These are phyloP conservation scores for Vollenhovia emeryi DNA, from an alignment of 1,140 invertebrate species.

Conservation along the genomic window DNA sequence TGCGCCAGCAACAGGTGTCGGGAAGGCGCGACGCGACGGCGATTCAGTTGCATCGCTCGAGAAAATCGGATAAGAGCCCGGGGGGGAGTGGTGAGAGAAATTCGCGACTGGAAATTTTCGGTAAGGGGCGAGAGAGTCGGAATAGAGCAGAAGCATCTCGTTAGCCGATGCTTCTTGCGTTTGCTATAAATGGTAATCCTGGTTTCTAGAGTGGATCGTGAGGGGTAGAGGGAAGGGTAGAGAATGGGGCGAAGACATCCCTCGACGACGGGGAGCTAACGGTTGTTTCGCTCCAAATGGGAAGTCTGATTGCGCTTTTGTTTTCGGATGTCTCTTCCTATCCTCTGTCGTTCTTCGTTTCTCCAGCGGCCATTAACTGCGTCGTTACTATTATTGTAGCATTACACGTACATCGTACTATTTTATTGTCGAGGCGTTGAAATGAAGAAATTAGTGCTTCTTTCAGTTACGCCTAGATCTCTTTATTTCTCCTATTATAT, in stretches of 20 bases:
- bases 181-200: slow-evolving; percentile 51
- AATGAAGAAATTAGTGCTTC: background rate
- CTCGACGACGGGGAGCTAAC: slow-evolving; percentile 63
- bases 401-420: background rate
- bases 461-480: background rate
- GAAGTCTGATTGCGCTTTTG: slow-evolving; percentile 72
- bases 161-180: slow-evolving; percentile 51
- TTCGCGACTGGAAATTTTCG: slow-evolving; percentile 39
- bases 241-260: slow-evolving; percentile 24
- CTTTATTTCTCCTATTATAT: background rate
- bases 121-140: background rate
- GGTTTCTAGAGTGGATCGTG: slow-evolving; percentile 13
- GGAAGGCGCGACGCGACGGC: slow-evolving; percentile 19
- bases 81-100: background rate
- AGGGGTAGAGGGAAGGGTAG: slow-evolving; percentile 19
- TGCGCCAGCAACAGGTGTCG: slow-evolving; percentile 58
- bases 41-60: slow-evolving; percentile 40
- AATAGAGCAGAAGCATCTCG: slow-evolving; percentile 37
- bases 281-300: slow-evolving; percentile 69
- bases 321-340: slow-evolving; percentile 52
- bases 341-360: slow-evolving; percentile 19
- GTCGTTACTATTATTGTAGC: slow-evolving; percentile 7
- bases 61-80: slow-evolving; percentile 62
- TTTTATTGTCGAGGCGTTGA: background rate
- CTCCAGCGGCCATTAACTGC: background rate